Evolutionary conservation across 2,113 vertebrate genomes (phyloP).

Genomic region (Neodontobutis hainanensis): DNA sequence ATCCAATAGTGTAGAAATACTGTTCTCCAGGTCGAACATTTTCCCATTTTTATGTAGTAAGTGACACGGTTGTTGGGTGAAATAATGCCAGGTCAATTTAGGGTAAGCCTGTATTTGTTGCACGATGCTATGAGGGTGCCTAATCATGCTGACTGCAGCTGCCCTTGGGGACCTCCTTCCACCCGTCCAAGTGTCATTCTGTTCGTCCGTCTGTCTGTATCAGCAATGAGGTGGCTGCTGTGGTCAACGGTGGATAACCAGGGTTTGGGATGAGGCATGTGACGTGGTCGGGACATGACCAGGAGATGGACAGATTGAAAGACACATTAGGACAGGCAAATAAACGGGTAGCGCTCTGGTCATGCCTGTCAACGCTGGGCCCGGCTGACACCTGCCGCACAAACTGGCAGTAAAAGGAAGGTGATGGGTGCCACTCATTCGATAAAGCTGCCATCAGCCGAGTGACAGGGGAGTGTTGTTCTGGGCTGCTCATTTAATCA

Average conservation of each 20-base stretch:
- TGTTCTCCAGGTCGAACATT: slow-evolving; percentile 10
- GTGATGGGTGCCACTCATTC: slow-evolving; percentile 72
- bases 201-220: slow-evolving; percentile 22
- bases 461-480: slow-evolving; percentile 64
- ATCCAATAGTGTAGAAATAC: slow-evolving; percentile 3
- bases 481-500: slow-evolving; percentile 66
- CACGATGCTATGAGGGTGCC: slow-evolving; percentile 48
- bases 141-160: slow-evolving; percentile 62
- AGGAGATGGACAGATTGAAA: slow-evolving; percentile 45
- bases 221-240: slow-evolving; percentile 22
- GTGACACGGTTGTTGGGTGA: slow-evolving; percentile 29
- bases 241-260: slow-evolving; percentile 12
- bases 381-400: slow-evolving; percentile 56
- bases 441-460: slow-evolving; percentile 65
- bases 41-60: slow-evolving; percentile 13
- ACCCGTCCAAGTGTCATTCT: slow-evolving; percentile 62
- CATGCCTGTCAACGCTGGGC: slow-evolving; percentile 58
- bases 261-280: slow-evolving; percentile 40
- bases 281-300: slow-evolving; percentile 32
- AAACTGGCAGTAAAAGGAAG: slow-evolving; percentile 26
- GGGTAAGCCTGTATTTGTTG: slow-evolving; percentile 17
- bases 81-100: slow-evolving; percentile 48
- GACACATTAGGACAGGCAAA: slow-evolving; percentile 44
- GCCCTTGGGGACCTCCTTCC: slow-evolving; percentile 46
- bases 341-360: slow-evolving; percentile 49